Evolutionary conservation across 2,113 vertebrate genomes (phyloP), one percentile per base, ranked within the genome.

Genomic region (Tupaia tana): DNA sequence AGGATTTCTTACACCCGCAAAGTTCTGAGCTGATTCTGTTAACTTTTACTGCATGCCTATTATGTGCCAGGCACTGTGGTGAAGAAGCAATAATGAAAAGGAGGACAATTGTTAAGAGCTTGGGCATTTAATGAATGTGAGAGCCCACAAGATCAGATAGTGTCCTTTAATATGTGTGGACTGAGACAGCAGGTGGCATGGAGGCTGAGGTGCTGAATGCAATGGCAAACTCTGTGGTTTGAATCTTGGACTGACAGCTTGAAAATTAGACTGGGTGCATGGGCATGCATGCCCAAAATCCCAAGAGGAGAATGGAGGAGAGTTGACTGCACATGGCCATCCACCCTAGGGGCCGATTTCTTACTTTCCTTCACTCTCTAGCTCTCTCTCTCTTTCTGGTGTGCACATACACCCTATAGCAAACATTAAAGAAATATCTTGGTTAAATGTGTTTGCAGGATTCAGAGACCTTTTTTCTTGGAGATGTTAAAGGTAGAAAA

Each of bases 381-480:
- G 4, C 43, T 43, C 43, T 43, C 43, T 43, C 4, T 43, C 43
- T 43, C 43, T 43, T 43, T 43, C 43, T 43, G 43, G 43, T 43
- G 43, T 6, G 43, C 43, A 43, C 43, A 43, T 43, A 43, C 43
- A 43, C 43, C 43, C 43, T 43, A 43, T 43, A 43, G 43, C 43
- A 43, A 43, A 4, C 43, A 43, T 43, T 43, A 43, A 43, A 43
- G 43, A 43, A 89, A 81, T 69, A n/a, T 29, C 22, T 71, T 75
- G 15, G 31, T 90, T 79, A 66, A 81, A 79, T 4, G 7, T 31
- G 25, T 93, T 75, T 66, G 15, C 63, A 77, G 22, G 52, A 54
- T 19, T 74, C 19, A 80, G 54, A 93, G 80, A 67, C 25, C 59
- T 93, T 89, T 95, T 86, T 89, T 81, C 56, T 7, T 56, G 74